Conservation (phyloP, 2,888 invertebrate species). For the Pemphredon lugubris region DNA sequence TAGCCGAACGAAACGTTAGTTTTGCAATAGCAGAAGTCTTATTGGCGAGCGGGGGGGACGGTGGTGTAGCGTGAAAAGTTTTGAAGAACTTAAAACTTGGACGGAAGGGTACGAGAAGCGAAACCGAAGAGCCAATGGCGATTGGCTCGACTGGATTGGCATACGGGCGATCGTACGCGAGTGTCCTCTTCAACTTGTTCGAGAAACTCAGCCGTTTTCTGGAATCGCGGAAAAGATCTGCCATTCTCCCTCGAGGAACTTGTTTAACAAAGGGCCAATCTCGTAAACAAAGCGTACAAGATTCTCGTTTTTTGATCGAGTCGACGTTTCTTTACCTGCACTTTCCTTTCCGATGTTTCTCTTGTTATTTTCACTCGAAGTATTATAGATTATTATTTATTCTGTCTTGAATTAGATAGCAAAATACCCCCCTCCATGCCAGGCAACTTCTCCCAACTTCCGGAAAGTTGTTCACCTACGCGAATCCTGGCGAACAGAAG, state of each 20-base stretch:
- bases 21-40: background rate
- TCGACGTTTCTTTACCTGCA: background rate
- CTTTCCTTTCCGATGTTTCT: background rate
- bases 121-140: constrained; percentile 51
- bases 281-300: constrained; percentile 58
- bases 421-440: too few species aligned
- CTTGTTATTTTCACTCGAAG: background rate
- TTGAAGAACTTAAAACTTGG: constrained; percentile 44
- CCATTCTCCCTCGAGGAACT: constrained; percentile 33
- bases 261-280: constrained; percentile 50
- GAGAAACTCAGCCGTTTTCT: constrained; percentile 8
- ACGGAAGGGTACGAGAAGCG: constrained; percentile 25
- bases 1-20: background rate
- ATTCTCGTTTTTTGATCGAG: constrained; percentile 26
- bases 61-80: constrained; percentile 43
- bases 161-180: constrained; percentile 46
- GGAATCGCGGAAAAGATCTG: constrained; percentile 47
- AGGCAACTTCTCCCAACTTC: constrained; percentile 4
- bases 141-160: constrained; percentile 51
- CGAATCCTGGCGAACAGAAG: too few species aligned
- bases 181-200: constrained; percentile 33
- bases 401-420: constrained; percentile 9
- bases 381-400: constrained; percentile 13
- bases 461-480: constrained; percentile 22
- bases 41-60: background rate